phyloP scores from a whole-genome alignment of 2,797 vertebrate species.

The Gambelia wislizenii region DNA sequence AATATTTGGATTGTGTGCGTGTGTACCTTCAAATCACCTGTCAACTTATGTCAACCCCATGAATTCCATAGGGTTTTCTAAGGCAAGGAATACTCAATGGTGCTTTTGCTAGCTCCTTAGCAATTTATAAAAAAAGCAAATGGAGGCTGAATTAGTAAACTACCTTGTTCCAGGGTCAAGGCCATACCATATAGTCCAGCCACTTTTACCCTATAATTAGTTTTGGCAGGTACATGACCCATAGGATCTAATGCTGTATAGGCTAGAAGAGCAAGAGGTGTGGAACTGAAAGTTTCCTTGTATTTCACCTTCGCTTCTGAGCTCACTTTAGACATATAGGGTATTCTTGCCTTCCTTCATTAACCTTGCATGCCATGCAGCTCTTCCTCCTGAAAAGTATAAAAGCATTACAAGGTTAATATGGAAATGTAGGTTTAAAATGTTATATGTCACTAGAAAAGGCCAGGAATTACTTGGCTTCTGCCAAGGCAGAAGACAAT shows the following conservation, averaged over 20 bases:
- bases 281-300: constrained; percentile 29
- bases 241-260: constrained; percentile 16
- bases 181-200: constrained; percentile 1
- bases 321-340: constrained; percentile 9
- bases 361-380: constrained; percentile 44
- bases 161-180: not conserved
- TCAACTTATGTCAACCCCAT: too few species aligned
- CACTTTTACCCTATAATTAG: constrained; percentile 20
- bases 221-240: constrained; percentile 32
- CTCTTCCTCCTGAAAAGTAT: constrained; percentile 45
- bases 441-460: constrained; percentile 47
- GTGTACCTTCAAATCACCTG: too few species aligned
- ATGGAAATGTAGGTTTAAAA: constrained; percentile 61
- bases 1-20: not conserved
- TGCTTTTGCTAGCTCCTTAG: not conserved
- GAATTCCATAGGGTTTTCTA: too few species aligned
- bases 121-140: constrained; percentile 7
- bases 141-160: not conserved
- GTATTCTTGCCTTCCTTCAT: not conserved
- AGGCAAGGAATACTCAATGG: too few species aligned
- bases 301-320: constrained; percentile 1
- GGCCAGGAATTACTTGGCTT: constrained; percentile 53
- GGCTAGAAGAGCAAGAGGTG: constrained; percentile 6
- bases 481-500: constrained; percentile 46
- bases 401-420: constrained; percentile 56